Percentiles rank a stretch among this genome's conserved stretches.
Evolutionary conservation across 1,140 invertebrate genomes (phyloP).

Genomic region (Goniozus legneri): DNA sequence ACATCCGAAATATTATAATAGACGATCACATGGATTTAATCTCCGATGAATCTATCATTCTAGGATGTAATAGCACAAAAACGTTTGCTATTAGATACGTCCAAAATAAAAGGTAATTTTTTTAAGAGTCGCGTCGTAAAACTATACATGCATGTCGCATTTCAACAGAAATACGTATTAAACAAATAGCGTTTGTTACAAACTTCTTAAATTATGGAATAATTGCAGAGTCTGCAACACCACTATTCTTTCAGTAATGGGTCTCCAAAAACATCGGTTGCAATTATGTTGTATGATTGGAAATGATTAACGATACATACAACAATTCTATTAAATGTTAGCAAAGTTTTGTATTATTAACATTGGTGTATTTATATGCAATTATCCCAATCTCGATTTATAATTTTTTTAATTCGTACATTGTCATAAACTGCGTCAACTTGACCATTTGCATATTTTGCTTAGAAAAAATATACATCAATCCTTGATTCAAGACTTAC

Average conservation of each 20-base stretch:
- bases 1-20: no score
- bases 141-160: constrained; percentile 6
- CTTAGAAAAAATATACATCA: constrained; percentile 17
- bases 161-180: constrained; percentile 14
- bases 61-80: constrained; percentile 10
- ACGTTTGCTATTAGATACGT: background rate
- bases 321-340: background rate
- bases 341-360: background rate
- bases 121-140: constrained; percentile 4
- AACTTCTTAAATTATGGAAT: constrained; percentile 12
- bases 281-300: no score
- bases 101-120: constrained; percentile 10
- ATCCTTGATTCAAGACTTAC: constrained; percentile 1
- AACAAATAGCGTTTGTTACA: constrained; percentile 7
- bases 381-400: background rate
- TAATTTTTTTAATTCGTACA: background rate
- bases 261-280: no score
- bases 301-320: background rate
- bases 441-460: background rate
- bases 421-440: background rate
- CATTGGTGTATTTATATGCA: background rate
- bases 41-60: no score
- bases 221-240: background rate
- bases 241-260: background rate
- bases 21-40: no score